phyloP scores from a whole-genome alignment of 2,888 invertebrate genomes.

The Campoplex capitator region DNA sequence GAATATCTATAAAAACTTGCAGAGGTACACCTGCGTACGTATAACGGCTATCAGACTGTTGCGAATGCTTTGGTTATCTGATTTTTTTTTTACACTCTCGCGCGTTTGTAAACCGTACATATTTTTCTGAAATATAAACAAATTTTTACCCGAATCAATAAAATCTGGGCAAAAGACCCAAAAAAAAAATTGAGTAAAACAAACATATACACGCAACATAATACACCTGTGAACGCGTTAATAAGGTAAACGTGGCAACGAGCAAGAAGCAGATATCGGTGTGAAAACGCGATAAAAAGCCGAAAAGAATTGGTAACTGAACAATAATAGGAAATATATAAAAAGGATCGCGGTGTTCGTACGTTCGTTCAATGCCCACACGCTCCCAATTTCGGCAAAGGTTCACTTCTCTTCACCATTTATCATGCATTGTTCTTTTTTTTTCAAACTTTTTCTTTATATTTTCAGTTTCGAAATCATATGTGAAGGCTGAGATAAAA shows the following conservation, averaged over 20 bases:
- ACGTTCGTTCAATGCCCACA: slow-evolving; percentile 76
- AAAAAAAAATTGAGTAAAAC: neutral
- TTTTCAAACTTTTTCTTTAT: neutral
- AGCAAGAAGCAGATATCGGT: slow-evolving; percentile 19
- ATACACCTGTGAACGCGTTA: slow-evolving; percentile 11
- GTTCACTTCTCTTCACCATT: slow-evolving; percentile 51
- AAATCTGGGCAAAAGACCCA: neutral
- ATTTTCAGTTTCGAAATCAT: slow-evolving; percentile 41
- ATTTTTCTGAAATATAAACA: slow-evolving; percentile 3
- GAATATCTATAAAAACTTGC: neutral
- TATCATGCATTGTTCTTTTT: neutral
- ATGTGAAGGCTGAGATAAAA: slow-evolving; percentile 72
- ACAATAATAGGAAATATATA: slow-evolving; percentile 12
- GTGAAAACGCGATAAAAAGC: slow-evolving; percentile 1
- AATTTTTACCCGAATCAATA: slow-evolving; percentile 14
- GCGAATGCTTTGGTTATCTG: slow-evolving; percentile 12
- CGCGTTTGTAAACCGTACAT: slow-evolving; percentile 5
- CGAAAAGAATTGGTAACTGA: slow-evolving; percentile 9
- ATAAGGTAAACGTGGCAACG: neutral
- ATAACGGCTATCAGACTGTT: slow-evolving; percentile 16
- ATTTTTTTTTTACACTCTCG: slow-evolving; percentile 23
- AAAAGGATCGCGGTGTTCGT: slow-evolving; percentile 73
- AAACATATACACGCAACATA: neutral
- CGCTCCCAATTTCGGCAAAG: slow-evolving; percentile 76
- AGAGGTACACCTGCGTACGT: slow-evolving; percentile 8